phyloP scores from a whole-genome alignment of 2,888 invertebrate species.

The Antheraea yamamai region DNA sequence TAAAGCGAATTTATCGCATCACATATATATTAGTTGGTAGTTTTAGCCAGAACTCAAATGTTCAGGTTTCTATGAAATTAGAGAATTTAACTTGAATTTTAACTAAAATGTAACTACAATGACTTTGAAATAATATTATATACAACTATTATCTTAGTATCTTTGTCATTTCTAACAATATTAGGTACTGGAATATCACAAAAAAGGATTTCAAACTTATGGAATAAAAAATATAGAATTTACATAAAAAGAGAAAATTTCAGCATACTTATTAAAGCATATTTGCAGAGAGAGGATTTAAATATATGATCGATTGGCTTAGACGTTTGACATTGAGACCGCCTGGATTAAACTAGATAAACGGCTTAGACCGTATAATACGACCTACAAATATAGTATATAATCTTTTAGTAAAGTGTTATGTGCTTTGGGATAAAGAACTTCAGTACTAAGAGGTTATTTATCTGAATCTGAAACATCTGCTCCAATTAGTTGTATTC shows the following conservation, averaged over 20 bases:
- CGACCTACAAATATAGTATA: constrained; percentile 17
- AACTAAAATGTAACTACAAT: no score
- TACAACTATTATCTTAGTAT: no score
- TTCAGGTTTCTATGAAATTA: neutral
- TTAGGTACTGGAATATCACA: no score
- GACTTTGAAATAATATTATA: no score
- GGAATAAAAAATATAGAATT: neutral
- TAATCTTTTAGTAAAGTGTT: neutral
- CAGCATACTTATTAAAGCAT: constrained; percentile 8
- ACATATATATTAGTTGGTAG: no score
- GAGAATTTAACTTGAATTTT: neutral
- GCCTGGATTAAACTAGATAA: constrained; percentile 32
- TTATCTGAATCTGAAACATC: neutral
- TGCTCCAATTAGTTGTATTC: neutral
- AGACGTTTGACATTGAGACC: constrained; percentile 23
- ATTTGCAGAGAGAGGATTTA: constrained; percentile 23
- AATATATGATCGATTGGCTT: constrained; percentile 34
- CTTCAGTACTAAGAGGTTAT: neutral
- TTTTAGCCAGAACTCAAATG: no score
- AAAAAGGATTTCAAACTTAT: neutral
- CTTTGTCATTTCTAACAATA: no score
- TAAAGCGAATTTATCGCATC: no score
- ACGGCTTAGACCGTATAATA: constrained; percentile 12
- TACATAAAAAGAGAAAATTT: neutral
- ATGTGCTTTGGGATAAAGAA: neutral